A percentile compares a stretch with the other conserved stretches of the same genome.
Evolutionary conservation across 2,113 vertebrate species (phyloP).

Genomic region (Pomatostomus ruficeps): DNA sequence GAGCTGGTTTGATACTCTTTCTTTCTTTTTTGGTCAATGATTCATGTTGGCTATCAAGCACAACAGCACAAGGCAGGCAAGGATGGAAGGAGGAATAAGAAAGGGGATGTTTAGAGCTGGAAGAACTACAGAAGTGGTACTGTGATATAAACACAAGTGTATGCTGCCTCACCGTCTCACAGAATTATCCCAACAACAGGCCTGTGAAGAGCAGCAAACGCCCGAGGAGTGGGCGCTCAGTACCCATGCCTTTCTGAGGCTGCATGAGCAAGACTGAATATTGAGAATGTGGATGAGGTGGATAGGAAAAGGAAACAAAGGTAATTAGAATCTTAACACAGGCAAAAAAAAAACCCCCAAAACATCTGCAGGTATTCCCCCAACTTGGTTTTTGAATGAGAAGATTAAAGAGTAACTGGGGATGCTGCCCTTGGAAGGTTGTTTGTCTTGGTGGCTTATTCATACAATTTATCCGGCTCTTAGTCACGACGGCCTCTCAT

Average conservation of each 20-base stretch:
- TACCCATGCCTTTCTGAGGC: not conserved
- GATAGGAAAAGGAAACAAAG: not conserved
- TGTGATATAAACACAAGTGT: not conserved
- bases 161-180: not conserved
- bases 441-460: slow-evolving; percentile 18
- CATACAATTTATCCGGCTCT: not conserved
- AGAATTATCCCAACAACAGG: not conserved
- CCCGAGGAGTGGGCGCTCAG: not conserved
- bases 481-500: slow-evolving; percentile 14
- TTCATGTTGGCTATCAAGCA: not conserved
- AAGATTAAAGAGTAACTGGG: not conserved
- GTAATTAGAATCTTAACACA: not conserved
- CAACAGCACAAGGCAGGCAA: not conserved
- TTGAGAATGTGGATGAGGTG: not conserved
- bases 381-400: not conserved
- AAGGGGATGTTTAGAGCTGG: not conserved
- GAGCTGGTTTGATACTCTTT: not conserved
- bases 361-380: not conserved
- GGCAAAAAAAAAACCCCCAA: not conserved
- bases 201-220: slow-evolving; percentile 21
- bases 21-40: not conserved
- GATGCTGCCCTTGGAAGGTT: not conserved
- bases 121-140: not conserved
- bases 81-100: not conserved
- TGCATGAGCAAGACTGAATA: not conserved